These are phyloP conservation scores for Pelobates fuscus DNA, from an alignment of 2,113 vertebrate species.

Conservation along the genomic window DNA sequence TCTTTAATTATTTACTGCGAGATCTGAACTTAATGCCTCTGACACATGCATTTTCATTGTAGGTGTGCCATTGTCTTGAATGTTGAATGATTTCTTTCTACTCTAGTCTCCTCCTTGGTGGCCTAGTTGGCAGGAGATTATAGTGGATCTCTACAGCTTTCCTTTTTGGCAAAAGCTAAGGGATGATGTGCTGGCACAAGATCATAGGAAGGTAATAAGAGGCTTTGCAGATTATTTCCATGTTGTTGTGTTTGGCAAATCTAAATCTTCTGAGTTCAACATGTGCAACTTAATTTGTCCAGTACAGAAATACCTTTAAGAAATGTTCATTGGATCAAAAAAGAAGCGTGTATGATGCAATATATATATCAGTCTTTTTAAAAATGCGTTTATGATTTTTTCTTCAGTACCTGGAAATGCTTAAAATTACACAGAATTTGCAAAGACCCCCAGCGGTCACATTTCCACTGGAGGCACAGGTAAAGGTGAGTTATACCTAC, in stretches of 20 bases:
- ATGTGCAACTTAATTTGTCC: neutral
- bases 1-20: too few species aligned
- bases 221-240: neutral
- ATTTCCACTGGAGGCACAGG: too few species aligned
- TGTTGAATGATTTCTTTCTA: constrained; percentile 1
- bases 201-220: constrained; percentile 35
- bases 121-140: constrained; percentile 20
- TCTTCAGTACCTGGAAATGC: too few species aligned
- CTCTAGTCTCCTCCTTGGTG: constrained; percentile 7
- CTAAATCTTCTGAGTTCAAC: neutral
- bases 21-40: neutral
- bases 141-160: constrained; percentile 23
- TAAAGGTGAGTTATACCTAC: too few species aligned
- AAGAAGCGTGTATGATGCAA: neutral
- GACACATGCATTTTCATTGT: neutral
- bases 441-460: too few species aligned
- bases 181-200: constrained; percentile 18
- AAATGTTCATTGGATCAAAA: neutral
- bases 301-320: too few species aligned
- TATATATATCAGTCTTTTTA: neutral
- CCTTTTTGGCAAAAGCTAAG: constrained; percentile 1
- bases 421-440: too few species aligned
- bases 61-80: neutral
- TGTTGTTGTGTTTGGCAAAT: constrained; percentile 31
- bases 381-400: too few species aligned